These are phyloP conservation scores for Calephelis nemesis DNA, from an alignment of 1,140 invertebrate species.

Conservation along the genomic window DNA sequence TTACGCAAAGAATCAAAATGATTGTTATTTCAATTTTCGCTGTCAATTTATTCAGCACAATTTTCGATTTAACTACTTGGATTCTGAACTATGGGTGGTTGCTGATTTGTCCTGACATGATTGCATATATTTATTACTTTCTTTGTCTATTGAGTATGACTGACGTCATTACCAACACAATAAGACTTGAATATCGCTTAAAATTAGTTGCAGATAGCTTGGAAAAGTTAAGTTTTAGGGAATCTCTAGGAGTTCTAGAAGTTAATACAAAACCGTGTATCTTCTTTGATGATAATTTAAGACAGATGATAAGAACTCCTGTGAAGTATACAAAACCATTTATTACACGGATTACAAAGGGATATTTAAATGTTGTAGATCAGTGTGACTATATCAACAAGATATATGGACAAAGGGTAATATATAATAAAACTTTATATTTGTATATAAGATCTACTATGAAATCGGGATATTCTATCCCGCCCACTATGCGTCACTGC, in stretches of 20 bases:
- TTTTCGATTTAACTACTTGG: conserved; percentile 8
- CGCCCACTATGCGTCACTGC: no score
- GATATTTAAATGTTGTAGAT: not conserved
- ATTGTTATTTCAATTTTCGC: conserved; percentile 1
- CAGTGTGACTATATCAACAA: no score
- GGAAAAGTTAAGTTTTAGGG: not conserved
- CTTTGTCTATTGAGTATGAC: conserved; percentile 20
- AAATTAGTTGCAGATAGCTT: conserved; percentile 16
- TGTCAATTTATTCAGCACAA: not conserved
- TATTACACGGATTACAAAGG: not conserved
- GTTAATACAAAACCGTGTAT: not conserved
- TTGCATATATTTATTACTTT: conserved; percentile 15
- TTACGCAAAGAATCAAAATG: conserved; percentile 7
- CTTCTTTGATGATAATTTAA: not conserved
- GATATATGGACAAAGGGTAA: no score
- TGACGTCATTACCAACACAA: conserved; percentile 5
- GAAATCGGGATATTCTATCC: no score
- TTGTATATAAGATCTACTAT: no score
- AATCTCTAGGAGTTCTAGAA: not conserved
- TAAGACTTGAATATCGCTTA: conserved; percentile 13
- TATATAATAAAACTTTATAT: no score
- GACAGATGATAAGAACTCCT: not conserved
- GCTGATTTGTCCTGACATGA: not conserved
- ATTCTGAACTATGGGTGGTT: not conserved
- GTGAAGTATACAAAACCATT: not conserved